A percentile compares a stretch with the other conserved stretches of the same genome.
These are phyloP conservation scores for Microchirus variegatus DNA, from an alignment of 2,797 vertebrate genomes.

Conservation along the genomic window DNA sequence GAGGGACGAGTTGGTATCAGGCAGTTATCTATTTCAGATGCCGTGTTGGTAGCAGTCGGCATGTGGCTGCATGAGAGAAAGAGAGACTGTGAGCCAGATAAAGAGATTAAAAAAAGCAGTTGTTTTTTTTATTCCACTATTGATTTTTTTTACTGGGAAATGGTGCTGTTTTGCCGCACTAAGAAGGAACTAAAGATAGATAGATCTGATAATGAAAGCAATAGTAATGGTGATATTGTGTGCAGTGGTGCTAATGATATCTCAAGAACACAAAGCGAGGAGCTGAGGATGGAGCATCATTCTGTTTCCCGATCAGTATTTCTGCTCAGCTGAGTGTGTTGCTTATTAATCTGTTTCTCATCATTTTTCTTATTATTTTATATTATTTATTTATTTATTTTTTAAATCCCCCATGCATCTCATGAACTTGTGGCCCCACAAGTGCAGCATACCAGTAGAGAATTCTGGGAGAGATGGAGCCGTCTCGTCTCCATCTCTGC, in stretches of 20 bases:
- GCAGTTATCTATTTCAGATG: slow-evolving; percentile 41
- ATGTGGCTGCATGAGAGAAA: slow-evolving; percentile 23
- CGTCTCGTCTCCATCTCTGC: slow-evolving; percentile 23
- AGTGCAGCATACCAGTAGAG: slow-evolving; percentile 13
- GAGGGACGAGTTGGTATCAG: slow-evolving; percentile 21
- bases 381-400: background rate
- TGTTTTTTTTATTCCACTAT: slow-evolving; percentile 35
- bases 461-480: slow-evolving; percentile 19
- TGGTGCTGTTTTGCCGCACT: slow-evolving; percentile 41
- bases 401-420: background rate
- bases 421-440: slow-evolving; percentile 5
- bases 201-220: slow-evolving; percentile 49
- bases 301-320: slow-evolving; percentile 34
- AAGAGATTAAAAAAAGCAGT: slow-evolving; percentile 23
- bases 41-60: slow-evolving; percentile 30
- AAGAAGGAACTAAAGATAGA: slow-evolving; percentile 48
- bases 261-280: slow-evolving; percentile 20
- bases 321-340: slow-evolving; percentile 36
- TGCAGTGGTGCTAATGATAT: slow-evolving; percentile 46
- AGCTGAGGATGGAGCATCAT: slow-evolving; percentile 8
- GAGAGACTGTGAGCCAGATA: slow-evolving; percentile 18
- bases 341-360: slow-evolving; percentile 47
- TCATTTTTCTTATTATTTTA: too few species aligned
- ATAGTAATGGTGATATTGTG: slow-evolving; percentile 49
- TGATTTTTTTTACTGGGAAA: slow-evolving; percentile 47